Evolutionary conservation across 2,113 vertebrate species (phyloP), one percentile per base, ranked within the genome.

Genomic region (Cyanocitta stelleri): DNA sequence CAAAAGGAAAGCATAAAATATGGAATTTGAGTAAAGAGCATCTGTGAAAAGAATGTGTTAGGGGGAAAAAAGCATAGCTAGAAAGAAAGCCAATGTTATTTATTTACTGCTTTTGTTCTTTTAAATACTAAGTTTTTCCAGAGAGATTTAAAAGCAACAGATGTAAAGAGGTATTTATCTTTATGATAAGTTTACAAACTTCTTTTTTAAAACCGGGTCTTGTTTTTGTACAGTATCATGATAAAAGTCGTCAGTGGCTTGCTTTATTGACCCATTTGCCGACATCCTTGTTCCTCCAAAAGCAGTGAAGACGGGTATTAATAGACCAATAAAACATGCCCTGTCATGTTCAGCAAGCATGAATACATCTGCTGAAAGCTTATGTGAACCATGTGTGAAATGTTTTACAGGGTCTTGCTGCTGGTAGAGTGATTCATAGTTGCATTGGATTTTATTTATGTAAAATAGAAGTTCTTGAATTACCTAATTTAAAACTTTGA

Each of bases 261-360:
- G 64, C 93, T 96, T 96, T 96, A 92, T 46, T 92, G 82, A 69
- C 89, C 82, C 67, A 87, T 96, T 97, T 97, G 82, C 81, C 90
- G 79, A 89, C 89, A 96, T 56, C 93, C 85, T 71, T 97, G 56
- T 94, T 96, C 59, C 87, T 96, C 84, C 69, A 87, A 93, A 87
- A 95, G 72, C 74, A 92, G 90, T 84, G 94, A 95, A 86, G 95
- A 52, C 3, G 3, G 79, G 29, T 95, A 90, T 96, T 97, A 97
- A 96, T 20, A 77, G 96, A 68, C 85, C 79, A 95, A 93, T 97
- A 97, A 98, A 98, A 94, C 90, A 94, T 77, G 61, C 63, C 80
- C 37, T 93, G 93, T 95, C 91, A 76, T 95, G 95, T 96, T 97
- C 94, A 97, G 86, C 93, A 95, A 91, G 94, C 87, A 95, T 55